These are phyloP conservation scores for Orchestia grillus DNA, from an alignment of 1,140 invertebrate genomes.

Conservation along the genomic window DNA sequence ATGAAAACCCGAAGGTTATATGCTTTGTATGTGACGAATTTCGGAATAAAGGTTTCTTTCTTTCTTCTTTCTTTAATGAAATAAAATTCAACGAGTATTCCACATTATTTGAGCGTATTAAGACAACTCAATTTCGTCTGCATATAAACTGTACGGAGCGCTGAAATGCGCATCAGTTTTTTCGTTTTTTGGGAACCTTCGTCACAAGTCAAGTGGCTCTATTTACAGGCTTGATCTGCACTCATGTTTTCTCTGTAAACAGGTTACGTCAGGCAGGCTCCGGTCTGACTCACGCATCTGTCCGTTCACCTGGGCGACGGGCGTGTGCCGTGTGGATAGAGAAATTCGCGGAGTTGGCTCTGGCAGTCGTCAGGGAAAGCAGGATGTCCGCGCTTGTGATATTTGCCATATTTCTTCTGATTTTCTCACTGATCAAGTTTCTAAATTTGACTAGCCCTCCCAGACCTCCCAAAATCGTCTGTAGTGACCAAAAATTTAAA, in stretches of 20 bases:
- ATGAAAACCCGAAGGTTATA: too few relatives aligned
- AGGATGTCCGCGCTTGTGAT: conserved; percentile 65
- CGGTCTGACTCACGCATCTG: background rate
- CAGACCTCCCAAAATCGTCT: conserved; percentile 59
- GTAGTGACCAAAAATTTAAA: conserved; percentile 64
- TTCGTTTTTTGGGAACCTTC: background rate
- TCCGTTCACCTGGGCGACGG: background rate
- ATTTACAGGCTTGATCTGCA: background rate
- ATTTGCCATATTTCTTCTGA: conserved; percentile 65
- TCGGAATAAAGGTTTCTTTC: too few relatives aligned
- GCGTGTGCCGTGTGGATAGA: background rate
- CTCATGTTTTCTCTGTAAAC: background rate
- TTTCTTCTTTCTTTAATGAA: too few relatives aligned
- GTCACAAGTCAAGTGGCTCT: background rate
- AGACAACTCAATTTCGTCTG: background rate
- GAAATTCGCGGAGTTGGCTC: background rate
- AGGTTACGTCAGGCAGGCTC: background rate
- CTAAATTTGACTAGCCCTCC: conserved; percentile 66
- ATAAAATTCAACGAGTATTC: too few relatives aligned
- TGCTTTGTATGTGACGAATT: too few relatives aligned
- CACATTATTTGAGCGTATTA: background rate
- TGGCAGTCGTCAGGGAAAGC: background rate
- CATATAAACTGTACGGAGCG: background rate
- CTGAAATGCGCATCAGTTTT: background rate
- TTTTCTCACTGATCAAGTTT: conserved; percentile 64